These are phyloP conservation scores for Tonatia bakeri DNA, from an alignment of 2,113 vertebrate species.

Conservation along the genomic window DNA sequence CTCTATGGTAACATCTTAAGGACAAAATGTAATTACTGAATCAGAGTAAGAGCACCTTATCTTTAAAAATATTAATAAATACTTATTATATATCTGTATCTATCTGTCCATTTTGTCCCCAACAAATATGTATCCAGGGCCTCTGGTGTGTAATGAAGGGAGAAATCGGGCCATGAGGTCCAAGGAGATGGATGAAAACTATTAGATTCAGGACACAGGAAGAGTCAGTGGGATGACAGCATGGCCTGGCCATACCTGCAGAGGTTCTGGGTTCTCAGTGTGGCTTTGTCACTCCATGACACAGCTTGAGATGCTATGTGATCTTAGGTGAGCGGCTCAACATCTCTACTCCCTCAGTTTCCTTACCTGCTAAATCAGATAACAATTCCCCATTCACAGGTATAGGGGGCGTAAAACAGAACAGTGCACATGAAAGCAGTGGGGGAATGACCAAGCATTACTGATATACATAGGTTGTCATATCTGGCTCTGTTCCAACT, in stretches of 20 bases:
- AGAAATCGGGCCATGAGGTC: background rate
- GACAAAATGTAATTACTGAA: background rate
- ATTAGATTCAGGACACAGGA: background rate
- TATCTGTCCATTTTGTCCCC: background rate
- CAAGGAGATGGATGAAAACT: background rate
- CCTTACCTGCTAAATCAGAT: background rate
- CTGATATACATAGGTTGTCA: background rate
- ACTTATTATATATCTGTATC: background rate
- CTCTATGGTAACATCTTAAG: background rate
- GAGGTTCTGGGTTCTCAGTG: fast-evolving
- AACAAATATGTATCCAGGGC: background rate
- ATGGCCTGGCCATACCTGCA: fast-evolving
- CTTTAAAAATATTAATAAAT: background rate
- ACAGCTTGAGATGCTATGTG: background rate
- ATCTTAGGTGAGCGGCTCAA: background rate
- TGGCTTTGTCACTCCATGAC: background rate
- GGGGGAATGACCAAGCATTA: background rate
- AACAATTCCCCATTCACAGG: background rate
- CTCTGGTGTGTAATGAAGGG: background rate
- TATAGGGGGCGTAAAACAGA: slow-evolving; percentile 44
- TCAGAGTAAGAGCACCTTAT: background rate
- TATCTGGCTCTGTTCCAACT: background rate
- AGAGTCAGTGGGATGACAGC: background rate
- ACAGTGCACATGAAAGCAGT: background rate
- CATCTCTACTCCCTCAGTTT: background rate